A percentile compares a stretch with the other conserved stretches of the same genome.
Conservation (phyloP, 1,140 invertebrate species). For the Venustaconcha ellipsiformis region DNA sequence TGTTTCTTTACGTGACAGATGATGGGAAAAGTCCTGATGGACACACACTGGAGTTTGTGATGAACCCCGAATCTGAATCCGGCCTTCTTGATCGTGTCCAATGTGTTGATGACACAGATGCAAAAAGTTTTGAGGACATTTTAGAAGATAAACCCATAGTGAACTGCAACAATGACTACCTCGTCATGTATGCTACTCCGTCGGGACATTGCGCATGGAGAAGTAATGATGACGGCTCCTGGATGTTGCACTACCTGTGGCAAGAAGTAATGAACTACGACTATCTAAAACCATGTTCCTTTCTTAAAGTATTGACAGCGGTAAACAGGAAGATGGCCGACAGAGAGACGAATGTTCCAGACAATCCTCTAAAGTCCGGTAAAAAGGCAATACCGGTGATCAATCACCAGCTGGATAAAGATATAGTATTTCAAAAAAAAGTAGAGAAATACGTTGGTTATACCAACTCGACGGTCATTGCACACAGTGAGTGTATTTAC, state of each 20-base stretch:
- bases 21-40: too few species aligned
- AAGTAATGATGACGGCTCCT: constrained; percentile 16
- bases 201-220: constrained; percentile 24
- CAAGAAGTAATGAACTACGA: constrained; percentile 9
- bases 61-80: too few species aligned
- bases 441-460: too few species aligned
- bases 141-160: constrained; percentile 9
- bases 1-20: too few species aligned
- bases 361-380: neutral
- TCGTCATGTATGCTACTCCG: neutral
- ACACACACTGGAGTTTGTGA: too few species aligned
- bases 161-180: constrained; percentile 22
- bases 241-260: constrained; percentile 24
- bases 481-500: too few species aligned
- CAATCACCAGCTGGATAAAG: constrained; percentile 1
- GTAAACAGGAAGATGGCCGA: constrained; percentile 1
- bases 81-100: too few species aligned
- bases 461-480: too few species aligned
- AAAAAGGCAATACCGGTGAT: constrained; percentile 13
- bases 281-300: constrained; percentile 5
- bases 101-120: too few species aligned
- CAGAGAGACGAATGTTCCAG: constrained; percentile 16
- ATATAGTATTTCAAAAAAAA: constrained; percentile 17
- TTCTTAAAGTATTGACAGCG: constrained; percentile 10
- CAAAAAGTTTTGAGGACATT: too few species aligned